Percentiles rank a stretch among this genome's conserved stretches.
These are phyloP conservation scores for Oceanites oceanicus DNA, from an alignment of 2,113 vertebrate genomes.

Conservation along the genomic window DNA sequence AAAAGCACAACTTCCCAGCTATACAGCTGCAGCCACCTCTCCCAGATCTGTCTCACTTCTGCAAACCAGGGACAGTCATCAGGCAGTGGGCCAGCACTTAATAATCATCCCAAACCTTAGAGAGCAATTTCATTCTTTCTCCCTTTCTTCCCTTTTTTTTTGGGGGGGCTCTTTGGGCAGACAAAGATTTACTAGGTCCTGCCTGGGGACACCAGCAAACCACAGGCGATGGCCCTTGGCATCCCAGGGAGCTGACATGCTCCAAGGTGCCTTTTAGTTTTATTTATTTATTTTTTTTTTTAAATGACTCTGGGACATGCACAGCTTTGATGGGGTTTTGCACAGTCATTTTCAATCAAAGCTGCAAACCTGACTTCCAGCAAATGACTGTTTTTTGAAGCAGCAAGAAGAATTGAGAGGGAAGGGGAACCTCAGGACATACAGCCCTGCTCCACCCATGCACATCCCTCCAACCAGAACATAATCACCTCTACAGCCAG, in stretches of 20 bases:
- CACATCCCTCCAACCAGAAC: neutral
- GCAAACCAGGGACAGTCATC: neutral
- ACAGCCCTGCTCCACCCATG: neutral
- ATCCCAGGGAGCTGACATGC: neutral
- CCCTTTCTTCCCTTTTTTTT: neutral
- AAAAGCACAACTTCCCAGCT: neutral
- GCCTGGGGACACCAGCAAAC: neutral
- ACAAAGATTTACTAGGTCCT: neutral
- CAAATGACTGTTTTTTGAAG: neutral
- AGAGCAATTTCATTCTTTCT: neutral
- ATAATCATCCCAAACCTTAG: neutral
- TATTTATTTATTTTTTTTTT: neutral
- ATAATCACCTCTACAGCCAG: neutral
- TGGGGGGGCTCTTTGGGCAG: neutral
- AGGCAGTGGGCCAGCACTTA: conserved; percentile 10
- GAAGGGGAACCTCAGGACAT: neutral
- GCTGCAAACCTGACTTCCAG: conserved; percentile 12
- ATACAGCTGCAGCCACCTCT: neutral
- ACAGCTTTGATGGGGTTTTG: neutral
- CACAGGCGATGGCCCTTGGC: neutral
- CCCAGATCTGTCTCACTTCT: neutral
- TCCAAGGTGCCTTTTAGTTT: neutral
- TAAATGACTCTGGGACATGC: neutral
- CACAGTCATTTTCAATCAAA: conserved; percentile 38
- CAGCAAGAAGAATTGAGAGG: neutral